phyloP scores from a whole-genome alignment of 2,797 vertebrate species.

The Choloepus didactylus region DNA sequence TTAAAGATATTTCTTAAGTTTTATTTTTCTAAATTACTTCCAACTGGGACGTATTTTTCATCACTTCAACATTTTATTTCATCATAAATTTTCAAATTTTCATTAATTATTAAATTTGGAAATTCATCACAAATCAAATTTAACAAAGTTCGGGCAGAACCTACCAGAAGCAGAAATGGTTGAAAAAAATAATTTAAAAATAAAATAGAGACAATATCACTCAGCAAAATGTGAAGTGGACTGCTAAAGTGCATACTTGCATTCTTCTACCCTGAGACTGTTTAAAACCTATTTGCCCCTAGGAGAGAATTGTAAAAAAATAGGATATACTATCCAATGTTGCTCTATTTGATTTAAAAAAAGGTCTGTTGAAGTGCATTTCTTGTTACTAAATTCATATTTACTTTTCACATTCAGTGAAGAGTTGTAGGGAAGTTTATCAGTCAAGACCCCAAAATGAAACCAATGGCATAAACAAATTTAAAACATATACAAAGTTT shows the following conservation, averaged over 20 bases:
- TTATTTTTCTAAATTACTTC: not conserved
- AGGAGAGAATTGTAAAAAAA: not conserved
- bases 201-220: not conserved
- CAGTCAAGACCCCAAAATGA: not conserved
- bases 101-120: not conserved
- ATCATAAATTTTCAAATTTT: not conserved
- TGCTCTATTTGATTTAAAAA: not conserved
- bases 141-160: not conserved
- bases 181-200: not conserved
- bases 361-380: not conserved
- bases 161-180: not conserved
- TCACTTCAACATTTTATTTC: not conserved
- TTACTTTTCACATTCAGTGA: not conserved
- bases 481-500: not conserved
- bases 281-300: not conserved
- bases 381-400: not conserved
- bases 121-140: not conserved
- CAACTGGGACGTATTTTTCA: not conserved
- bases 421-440: not conserved
- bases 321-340: not conserved
- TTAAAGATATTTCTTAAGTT: not conserved
- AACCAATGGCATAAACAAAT: not conserved
- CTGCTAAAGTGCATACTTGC: accelerated
- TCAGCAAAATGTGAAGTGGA: not conserved
- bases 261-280: not conserved